Evolutionary conservation across 2,888 invertebrate species (phyloP).

Genomic region (Meloe dianella): DNA sequence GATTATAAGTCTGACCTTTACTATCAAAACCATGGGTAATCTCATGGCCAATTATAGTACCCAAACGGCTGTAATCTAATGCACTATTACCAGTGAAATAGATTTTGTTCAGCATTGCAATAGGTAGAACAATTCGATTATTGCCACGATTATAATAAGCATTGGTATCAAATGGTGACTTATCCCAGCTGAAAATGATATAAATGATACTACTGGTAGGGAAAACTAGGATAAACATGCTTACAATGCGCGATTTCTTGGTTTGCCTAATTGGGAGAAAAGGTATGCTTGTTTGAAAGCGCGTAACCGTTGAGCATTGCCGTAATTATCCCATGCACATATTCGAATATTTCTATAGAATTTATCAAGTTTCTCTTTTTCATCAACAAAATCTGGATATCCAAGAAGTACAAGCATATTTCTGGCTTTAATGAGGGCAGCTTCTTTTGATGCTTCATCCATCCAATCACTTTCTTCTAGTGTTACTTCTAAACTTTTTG

Average conservation of each 20-base stretch:
- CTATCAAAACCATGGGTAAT: conserved; percentile 63
- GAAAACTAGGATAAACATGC: background rate
- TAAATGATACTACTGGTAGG: background rate
- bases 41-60: conserved; percentile 65
- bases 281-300: conserved; percentile 52
- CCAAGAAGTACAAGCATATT: conserved; percentile 58
- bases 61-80: conserved; percentile 65
- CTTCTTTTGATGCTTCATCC: conserved; percentile 60
- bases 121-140: conserved; percentile 56
- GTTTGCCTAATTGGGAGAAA: conserved; percentile 46
- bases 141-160: conserved; percentile 69
- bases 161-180: conserved; percentile 65
- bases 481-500: conserved; percentile 59
- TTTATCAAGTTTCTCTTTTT: conserved; percentile 44
- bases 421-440: conserved; percentile 61
- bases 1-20: conserved; percentile 61
- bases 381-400: conserved; percentile 50
- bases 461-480: conserved; percentile 62
- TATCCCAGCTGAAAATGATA: conserved; percentile 51
- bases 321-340: conserved; percentile 55
- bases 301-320: conserved; percentile 52
- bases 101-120: conserved; percentile 52
- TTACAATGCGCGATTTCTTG: conserved; percentile 46
- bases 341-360: conserved; percentile 56
- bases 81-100: conserved; percentile 54